These are phyloP conservation scores for Mesorhabditis belari DNA, from an alignment of 2,888 invertebrate species.

Conservation along the genomic window DNA sequence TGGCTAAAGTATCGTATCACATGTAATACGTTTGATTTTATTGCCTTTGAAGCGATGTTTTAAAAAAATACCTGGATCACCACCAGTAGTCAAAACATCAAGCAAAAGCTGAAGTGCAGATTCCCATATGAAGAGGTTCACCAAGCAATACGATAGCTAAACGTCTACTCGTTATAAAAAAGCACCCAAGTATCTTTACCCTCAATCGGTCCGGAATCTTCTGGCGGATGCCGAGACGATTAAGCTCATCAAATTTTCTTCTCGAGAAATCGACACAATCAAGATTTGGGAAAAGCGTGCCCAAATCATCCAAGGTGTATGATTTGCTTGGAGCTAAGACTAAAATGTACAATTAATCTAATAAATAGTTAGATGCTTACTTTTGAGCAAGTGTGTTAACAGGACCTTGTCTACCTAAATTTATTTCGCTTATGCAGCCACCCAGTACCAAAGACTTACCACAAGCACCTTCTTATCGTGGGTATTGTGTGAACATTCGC, in stretches of 20 bases:
- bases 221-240: no score
- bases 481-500: constrained; percentile 62
- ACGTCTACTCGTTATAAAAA: no score
- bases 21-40: no score
- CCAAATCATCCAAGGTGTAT: constrained; percentile 62
- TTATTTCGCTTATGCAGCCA: constrained; percentile 55
- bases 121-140: constrained; percentile 67
- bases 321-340: constrained; percentile 63
- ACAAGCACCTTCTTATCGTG: constrained; percentile 64
- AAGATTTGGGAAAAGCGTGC: constrained; percentile 61
- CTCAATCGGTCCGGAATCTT: no score
- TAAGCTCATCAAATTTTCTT: background rate
- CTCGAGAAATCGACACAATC: constrained; percentile 62
- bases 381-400: constrained; percentile 60
- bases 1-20: constrained; percentile 23
- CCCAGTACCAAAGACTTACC: constrained; percentile 58
- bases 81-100: constrained; percentile 63
- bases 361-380: constrained; percentile 13
- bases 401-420: constrained; percentile 62
- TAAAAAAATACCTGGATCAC: constrained; percentile 13
- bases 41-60: background rate
- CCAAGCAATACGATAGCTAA: constrained; percentile 63
- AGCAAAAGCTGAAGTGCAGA: constrained; percentile 64
- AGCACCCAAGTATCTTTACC: no score
- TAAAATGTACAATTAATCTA: constrained; percentile 17